phyloP scores from a whole-genome alignment of 2,113 vertebrate species.

The Carlito syrichta region DNA sequence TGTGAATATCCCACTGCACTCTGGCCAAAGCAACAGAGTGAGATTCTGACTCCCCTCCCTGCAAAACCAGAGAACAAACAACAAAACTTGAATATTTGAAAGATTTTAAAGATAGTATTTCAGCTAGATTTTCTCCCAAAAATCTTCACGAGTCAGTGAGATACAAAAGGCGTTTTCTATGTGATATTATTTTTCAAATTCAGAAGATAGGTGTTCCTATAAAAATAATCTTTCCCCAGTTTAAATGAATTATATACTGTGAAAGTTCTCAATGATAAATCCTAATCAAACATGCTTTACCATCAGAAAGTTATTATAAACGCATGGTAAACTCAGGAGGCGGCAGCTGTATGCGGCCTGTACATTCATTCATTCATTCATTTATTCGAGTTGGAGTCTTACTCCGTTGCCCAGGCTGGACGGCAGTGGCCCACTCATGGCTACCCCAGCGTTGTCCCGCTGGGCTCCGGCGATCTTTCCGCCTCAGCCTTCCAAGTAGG shows the following conservation, averaged over 20 bases:
- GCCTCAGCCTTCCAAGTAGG: too few relatives aligned
- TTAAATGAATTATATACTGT: background rate
- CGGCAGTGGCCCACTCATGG: too few relatives aligned
- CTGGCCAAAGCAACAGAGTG: too few relatives aligned
- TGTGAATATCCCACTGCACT: too few relatives aligned
- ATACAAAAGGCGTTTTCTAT: background rate
- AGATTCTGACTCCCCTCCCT: too few relatives aligned
- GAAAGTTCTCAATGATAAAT: background rate
- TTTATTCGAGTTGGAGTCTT: too few relatives aligned
- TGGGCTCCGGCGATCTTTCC: too few relatives aligned
- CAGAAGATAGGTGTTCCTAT: background rate
- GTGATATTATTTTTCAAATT: background rate
- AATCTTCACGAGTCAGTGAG: background rate
- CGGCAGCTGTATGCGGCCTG: accelerated
- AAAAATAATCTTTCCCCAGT: background rate
- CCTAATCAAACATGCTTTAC: background rate
- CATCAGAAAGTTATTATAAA: background rate
- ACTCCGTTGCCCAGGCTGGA: too few relatives aligned
- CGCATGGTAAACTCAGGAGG: background rate
- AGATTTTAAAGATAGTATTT: background rate
- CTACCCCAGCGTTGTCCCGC: too few relatives aligned
- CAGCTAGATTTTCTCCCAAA: background rate
- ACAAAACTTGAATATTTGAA: background rate
- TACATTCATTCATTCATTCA: too few relatives aligned
- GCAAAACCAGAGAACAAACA: too few relatives aligned